Base-by-base conservation (phyloP, 2,113 vertebrate genomes). In the Dicrurus megarhynchus region DNA sequence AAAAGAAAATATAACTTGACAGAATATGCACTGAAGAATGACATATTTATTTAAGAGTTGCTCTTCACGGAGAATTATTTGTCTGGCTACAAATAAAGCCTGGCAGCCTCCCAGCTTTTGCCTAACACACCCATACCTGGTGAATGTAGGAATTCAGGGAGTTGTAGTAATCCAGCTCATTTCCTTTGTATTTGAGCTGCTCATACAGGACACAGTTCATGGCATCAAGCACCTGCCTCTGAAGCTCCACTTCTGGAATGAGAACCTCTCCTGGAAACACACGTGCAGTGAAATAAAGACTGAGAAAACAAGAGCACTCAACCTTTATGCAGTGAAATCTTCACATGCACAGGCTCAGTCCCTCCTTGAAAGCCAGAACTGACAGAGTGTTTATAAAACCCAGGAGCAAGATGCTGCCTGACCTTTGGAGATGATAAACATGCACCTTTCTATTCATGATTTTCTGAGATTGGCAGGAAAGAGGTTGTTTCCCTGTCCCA, bases 101-200 rank as follows among this genome's bases (percentile, higher is more conserved):
- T 47, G 63, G 30, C 27, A 87, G 82, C 42, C 46, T 73, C 11
- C 5, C 35, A 11, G 6, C 5, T 80, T 37, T 53, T 60, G 9
- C 52, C n/a, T 33, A 37, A 39, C 23, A n/a, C 7, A 35, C 9
- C 69, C 19, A 3, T 88, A 99, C 99, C 99, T 99, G 99, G 95
- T 99, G 99, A 93, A 99, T 99, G 96, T 99, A 99, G 3, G 99
- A 99, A 96, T 99, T 99, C 53, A 99, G 98, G 35, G 99, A 99
- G 63, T 99, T 99, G 87, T 99, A 99, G 95, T 99, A 99, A 97
- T 99, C 99, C 64, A 98, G 98, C 69, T 99, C 99, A 2, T 99
- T 99, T 55, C 99, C 99, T 97, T 99, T 99, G 97, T 99, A 99
- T 49, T 99, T 99, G 63, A 99, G 98, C 65, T 99, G 99, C 93